Base-by-base conservation (phyloP, 1,140 invertebrate species). In the Tyrophagus putrescentiae region DNA sequence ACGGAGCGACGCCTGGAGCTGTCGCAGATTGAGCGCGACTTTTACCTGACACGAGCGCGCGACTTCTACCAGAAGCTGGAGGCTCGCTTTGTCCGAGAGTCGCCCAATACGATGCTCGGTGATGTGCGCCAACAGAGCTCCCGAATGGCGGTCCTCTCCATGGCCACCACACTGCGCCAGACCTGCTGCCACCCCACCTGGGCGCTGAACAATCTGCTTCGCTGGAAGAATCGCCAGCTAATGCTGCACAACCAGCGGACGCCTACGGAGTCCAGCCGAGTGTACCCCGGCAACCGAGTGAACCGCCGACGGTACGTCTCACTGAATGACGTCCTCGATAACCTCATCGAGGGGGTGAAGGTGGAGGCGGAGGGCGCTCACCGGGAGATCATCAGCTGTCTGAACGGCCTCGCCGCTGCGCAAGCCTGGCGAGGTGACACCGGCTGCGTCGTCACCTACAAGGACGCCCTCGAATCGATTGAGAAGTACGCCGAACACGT, bases 281-380 rank as follows among this genome's bases (percentile, higher is more conserved):
- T 73, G 76, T 28, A 79, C 78, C 62, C 71, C 66, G 66, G 78
- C 79, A 7, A 72, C 81, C 2, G 67, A 80, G 1, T 73, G 76
- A 28, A 79, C 78, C 62, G 71, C 66, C 65, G 78, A 78, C 6
- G 72, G 81, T 67, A 82, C 39, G n/a, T 16, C 39, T 54, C 79
- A 1, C 82, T 85, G 75, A 78, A 83, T 62, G 78, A 85, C 59
- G 68, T 87, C 1, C 65, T 85, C 39, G 73, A 76, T 6, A 77
- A 79, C 45, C 70, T 87, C 18, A 81, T 82, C 41, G 76, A 78
- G 48, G 82, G 79, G 66, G 79, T 80, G 13, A 76, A 75, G 58
- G 61, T 70, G 11, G 80, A 85, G 65, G 78, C 79, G 67, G 81
- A 84, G 68, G 79, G 82, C 54, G 72, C 76, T 61, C 75, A 86